phyloP scores from a whole-genome alignment of 2,888 invertebrate genomes.

The Timema podura region DNA sequence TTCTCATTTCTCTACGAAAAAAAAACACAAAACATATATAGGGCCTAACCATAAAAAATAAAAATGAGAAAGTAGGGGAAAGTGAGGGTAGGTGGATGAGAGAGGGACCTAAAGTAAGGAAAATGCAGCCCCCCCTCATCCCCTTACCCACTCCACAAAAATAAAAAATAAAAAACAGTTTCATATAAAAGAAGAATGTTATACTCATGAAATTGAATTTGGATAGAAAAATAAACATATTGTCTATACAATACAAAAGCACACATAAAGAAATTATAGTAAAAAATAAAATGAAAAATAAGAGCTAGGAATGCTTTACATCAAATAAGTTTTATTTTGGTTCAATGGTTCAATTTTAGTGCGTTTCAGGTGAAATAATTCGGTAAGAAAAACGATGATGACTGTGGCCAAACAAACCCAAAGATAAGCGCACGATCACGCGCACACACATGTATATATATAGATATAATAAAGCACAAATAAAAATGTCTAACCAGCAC shows the following conservation, averaged over 20 bases:
- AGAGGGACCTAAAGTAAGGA: constrained; percentile 25
- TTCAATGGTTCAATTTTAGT: too few relatives aligned
- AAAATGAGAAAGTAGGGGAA: constrained; percentile 30
- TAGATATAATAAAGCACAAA: too few relatives aligned
- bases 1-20: constrained; percentile 36
- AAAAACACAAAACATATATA: constrained; percentile 27
- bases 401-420: too few relatives aligned
- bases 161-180: constrained; percentile 29
- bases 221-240: constrained; percentile 33
- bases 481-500: too few relatives aligned
- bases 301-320: background rate
- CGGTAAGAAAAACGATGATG: too few relatives aligned
- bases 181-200: constrained; percentile 29
- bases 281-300: background rate
- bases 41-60: constrained; percentile 26
- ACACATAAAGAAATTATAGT: background rate
- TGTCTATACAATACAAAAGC: constrained; percentile 11
- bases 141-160: constrained; percentile 16
- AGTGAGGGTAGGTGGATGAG: constrained; percentile 7
- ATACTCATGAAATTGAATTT: constrained; percentile 32
- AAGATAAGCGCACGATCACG: too few relatives aligned
- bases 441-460: too few relatives aligned
- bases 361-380: too few relatives aligned
- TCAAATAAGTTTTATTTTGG: too few relatives aligned
- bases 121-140: constrained; percentile 17